These are phyloP conservation scores for Taeniopygia guttata DNA, from an alignment of 2,797 vertebrate species.

Conservation along the genomic window DNA sequence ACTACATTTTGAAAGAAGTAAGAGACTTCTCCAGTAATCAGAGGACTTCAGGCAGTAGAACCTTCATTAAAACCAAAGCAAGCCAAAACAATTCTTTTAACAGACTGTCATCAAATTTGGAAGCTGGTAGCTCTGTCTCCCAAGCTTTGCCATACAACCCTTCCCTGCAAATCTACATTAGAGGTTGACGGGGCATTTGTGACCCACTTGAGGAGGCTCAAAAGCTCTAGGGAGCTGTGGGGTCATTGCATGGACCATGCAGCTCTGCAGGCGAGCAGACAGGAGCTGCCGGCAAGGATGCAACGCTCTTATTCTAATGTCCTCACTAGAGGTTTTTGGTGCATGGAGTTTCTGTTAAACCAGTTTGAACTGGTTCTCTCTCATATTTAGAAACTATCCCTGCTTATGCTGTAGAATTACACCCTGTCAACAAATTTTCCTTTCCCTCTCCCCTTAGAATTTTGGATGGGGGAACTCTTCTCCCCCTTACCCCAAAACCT, in stretches of 20 bases:
- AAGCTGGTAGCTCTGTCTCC: not conserved
- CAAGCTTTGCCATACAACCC: not conserved
- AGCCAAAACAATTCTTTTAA: not conserved
- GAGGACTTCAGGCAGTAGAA: not conserved
- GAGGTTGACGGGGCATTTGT: not conserved
- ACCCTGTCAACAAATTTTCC: not conserved
- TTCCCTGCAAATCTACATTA: not conserved
- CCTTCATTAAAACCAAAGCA: not conserved
- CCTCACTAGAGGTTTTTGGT: not conserved
- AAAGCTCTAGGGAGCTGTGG: not conserved
- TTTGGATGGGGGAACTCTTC: not conserved
- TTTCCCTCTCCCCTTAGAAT: not conserved
- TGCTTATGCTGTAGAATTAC: constrained; percentile 36
- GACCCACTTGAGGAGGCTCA: not conserved
- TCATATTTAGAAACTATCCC: constrained; percentile 31
- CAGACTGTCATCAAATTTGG: not conserved
- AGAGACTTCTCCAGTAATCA: not conserved
- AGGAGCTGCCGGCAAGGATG: not conserved
- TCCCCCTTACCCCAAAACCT: not conserved
- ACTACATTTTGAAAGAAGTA: not conserved
- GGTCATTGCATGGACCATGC: not conserved
- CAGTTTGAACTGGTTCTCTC: constrained; percentile 58
- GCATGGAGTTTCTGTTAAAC: constrained; percentile 61
- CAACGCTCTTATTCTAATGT: not conserved
- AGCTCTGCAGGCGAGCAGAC: not conserved